phyloP scores from a whole-genome alignment of 2,888 invertebrate species.

The Caenorhabditis angaria region DNA sequence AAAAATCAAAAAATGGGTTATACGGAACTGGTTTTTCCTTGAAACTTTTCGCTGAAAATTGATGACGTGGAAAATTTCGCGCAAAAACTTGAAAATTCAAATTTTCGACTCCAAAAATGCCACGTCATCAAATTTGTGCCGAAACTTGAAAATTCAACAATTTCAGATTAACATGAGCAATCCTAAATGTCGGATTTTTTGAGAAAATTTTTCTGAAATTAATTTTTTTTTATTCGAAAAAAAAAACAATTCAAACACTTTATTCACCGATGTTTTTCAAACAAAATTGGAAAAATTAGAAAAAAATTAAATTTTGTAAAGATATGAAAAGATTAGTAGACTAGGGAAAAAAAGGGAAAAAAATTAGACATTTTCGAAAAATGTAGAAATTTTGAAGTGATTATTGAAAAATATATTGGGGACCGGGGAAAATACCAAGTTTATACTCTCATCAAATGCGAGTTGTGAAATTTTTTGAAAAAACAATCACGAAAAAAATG shows the following conservation, averaged over 20 bases:
- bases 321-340: no score
- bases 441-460: slow-evolving; percentile 47
- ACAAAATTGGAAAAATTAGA: neutral
- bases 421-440: slow-evolving; percentile 1
- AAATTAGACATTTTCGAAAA: slow-evolving; percentile 2
- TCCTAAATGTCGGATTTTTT: no score
- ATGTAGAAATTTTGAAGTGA: slow-evolving; percentile 8
- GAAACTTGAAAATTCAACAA: no score
- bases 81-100: no score
- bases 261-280: no score
- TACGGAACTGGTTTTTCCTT: no score
- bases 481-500: slow-evolving; percentile 9
- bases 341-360: neutral
- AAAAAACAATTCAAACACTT: neutral
- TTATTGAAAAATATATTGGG: slow-evolving; percentile 9
- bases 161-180: no score
- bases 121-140: no score
- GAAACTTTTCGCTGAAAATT: no score
- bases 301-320: neutral
- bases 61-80: no score
- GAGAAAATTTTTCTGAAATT: neutral
- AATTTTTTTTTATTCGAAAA: neutral
- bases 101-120: no score
- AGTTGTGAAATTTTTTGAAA: slow-evolving; percentile 39
- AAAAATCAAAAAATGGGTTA: no score